A percentile compares a stretch with the other conserved stretches of the same genome.
Conservation (phyloP, 2,888 invertebrate species). For the Drosophila cracens region DNA sequence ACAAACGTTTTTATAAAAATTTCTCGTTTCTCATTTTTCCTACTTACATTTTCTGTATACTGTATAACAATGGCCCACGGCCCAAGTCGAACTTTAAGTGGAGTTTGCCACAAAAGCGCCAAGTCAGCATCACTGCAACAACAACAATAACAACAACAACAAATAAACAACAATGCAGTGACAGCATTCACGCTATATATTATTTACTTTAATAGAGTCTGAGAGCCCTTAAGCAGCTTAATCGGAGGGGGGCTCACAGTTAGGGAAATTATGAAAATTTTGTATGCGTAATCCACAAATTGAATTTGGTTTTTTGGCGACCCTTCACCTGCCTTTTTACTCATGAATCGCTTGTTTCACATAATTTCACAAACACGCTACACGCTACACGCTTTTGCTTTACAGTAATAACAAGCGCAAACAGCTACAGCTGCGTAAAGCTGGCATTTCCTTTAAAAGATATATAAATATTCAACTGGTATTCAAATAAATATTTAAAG, state of each 20-base stretch:
- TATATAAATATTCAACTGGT: neutral
- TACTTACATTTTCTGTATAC: slow-evolving; percentile 20
- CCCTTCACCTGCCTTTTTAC: slow-evolving; percentile 64
- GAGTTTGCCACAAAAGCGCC: slow-evolving; percentile 57
- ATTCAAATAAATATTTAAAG: slow-evolving; percentile 1
- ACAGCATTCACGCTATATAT: slow-evolving; percentile 71
- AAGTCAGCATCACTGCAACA: slow-evolving; percentile 60
- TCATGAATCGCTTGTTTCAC: slow-evolving; percentile 63
- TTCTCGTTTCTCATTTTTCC: slow-evolving; percentile 47
- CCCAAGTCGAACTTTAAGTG: slow-evolving; percentile 44
- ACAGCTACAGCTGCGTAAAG: slow-evolving; percentile 17
- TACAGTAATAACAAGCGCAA: slow-evolving; percentile 23
- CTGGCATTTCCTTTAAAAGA: slow-evolving; percentile 30
- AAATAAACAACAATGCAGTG: slow-evolving; percentile 46
- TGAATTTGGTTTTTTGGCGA: slow-evolving; percentile 34
- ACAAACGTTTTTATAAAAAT: slow-evolving; percentile 78
- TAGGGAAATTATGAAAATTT: slow-evolving; percentile 63
- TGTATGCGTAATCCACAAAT: slow-evolving; percentile 38
- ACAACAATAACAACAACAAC: slow-evolving; percentile 19
- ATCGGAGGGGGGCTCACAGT: slow-evolving; percentile 23
- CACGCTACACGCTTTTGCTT: slow-evolving; percentile 33
- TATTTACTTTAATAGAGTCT: slow-evolving; percentile 75
- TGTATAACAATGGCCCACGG: slow-evolving; percentile 55
- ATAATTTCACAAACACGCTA: slow-evolving; percentile 54
- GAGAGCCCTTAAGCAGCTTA: slow-evolving; percentile 25